Evolutionary conservation across 2,113 vertebrate species (phyloP).

Genomic region (Shinisaurus crocodilurus): DNA sequence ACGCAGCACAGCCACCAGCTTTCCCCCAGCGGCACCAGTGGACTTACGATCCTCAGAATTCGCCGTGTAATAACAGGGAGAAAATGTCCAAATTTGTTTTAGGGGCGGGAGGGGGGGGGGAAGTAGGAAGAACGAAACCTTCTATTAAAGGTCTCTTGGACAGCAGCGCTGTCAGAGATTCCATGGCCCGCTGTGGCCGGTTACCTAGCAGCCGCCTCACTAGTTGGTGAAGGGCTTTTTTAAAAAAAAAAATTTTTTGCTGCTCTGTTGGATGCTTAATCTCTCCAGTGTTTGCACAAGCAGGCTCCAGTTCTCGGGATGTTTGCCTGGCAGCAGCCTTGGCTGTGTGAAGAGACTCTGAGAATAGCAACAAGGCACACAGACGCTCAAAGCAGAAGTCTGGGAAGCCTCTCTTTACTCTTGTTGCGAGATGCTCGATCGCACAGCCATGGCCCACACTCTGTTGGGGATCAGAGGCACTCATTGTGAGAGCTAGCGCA

Average conservation of each 20-base stretch:
- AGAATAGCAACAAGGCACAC: conserved; percentile 25
- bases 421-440: not conserved
- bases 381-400: not conserved
- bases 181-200: not conserved
- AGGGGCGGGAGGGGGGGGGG: not conserved
- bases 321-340: conserved; percentile 31
- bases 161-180: conserved; percentile 17
- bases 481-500: not conserved
- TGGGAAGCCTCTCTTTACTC: not conserved
- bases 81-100: not conserved
- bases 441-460: not conserved
- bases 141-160: conserved; percentile 21
- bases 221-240: not conserved
- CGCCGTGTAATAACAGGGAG: conserved; percentile 2
- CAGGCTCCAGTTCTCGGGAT: conserved; percentile 12
- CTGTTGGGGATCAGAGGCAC: not conserved
- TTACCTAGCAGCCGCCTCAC: conserved; percentile 31
- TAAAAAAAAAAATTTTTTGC: too few species aligned
- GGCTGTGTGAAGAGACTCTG: conserved; percentile 7
- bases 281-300: conserved; percentile 30
- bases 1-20: not conserved
- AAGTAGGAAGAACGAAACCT: not conserved
- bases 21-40: not conserved
- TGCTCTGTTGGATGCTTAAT: not conserved
- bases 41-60: not conserved